These are phyloP conservation scores for Morus bassanus DNA, from an alignment of 2,797 vertebrate species.

Conservation along the genomic window DNA sequence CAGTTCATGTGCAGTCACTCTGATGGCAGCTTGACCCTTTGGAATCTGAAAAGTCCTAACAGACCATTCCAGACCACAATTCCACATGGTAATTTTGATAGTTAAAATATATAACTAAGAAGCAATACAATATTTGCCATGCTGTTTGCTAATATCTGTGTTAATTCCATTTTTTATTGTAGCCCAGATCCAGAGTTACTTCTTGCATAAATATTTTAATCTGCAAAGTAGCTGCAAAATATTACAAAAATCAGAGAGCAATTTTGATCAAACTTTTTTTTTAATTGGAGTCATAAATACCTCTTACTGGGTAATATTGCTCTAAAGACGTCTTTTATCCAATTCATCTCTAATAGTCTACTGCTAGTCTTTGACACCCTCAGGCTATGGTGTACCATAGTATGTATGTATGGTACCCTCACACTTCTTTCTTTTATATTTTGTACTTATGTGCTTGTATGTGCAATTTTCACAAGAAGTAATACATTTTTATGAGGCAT, in stretches of 20 bases:
- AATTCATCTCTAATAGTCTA: background rate
- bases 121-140: background rate
- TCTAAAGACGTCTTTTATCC: background rate
- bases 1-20: slow-evolving; percentile 99
- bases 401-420: background rate
- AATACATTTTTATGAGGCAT: background rate
- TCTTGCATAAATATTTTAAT: background rate
- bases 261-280: background rate
- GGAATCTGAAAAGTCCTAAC: slow-evolving; percentile 93
- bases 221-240: background rate
- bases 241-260: background rate
- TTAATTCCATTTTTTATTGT: background rate
- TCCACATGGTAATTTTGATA: slow-evolving; percentile 88
- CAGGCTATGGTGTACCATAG: background rate
- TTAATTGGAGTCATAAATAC: background rate
- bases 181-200: background rate
- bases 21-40: slow-evolving; percentile 94
- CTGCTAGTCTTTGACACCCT: background rate
- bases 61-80: slow-evolving; percentile 95
- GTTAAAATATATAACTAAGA: background rate
- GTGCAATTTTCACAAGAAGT: background rate
- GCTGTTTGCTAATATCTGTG: background rate
- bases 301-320: background rate
- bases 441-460: background rate
- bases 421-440: background rate